Evolutionary conservation across 2,888 invertebrate species (phyloP).

Genomic region (Microctonus hyperodae): DNA sequence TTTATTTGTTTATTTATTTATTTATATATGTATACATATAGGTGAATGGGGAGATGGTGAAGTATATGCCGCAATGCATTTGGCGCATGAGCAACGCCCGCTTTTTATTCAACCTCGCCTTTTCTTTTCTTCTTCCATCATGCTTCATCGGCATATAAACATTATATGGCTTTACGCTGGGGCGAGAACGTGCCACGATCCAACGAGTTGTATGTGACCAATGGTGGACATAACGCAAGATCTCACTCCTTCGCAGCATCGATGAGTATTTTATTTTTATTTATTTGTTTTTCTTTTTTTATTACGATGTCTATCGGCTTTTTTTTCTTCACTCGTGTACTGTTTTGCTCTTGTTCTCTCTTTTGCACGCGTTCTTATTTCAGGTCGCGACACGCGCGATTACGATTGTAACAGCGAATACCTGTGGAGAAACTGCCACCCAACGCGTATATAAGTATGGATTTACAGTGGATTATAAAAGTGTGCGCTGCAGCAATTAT

Average conservation of each 20-base stretch:
- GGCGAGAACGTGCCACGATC: conserved; percentile 17
- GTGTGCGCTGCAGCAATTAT: too few relatives aligned
- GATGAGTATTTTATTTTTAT: background rate
- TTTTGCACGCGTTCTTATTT: background rate
- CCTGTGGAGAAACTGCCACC: conserved; percentile 12
- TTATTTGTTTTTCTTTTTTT: background rate
- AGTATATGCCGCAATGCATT: conserved; percentile 24
- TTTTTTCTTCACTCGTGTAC: too few relatives aligned
- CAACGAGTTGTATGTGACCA: conserved; percentile 24
- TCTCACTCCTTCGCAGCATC: conserved; percentile 15
- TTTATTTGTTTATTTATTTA: background rate
- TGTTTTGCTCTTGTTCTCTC: background rate
- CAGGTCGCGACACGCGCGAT: background rate
- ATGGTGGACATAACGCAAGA: conserved; percentile 24
- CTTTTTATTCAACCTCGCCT: conserved; percentile 51
- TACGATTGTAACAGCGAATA: conserved; percentile 1
- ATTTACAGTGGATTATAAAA: too few relatives aligned
- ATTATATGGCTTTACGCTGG: conserved; percentile 31
- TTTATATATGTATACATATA: background rate
- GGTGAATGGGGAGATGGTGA: conserved; percentile 9
- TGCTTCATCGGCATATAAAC: conserved; percentile 46
- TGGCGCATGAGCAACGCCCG: conserved; percentile 30
- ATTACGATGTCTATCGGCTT: background rate
- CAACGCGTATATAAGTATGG: background rate
- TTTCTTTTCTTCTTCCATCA: conserved; percentile 27